These are phyloP conservation scores for Phoxinus dragarum DNA, from an alignment of 2,797 vertebrate species.

Conservation along the genomic window DNA sequence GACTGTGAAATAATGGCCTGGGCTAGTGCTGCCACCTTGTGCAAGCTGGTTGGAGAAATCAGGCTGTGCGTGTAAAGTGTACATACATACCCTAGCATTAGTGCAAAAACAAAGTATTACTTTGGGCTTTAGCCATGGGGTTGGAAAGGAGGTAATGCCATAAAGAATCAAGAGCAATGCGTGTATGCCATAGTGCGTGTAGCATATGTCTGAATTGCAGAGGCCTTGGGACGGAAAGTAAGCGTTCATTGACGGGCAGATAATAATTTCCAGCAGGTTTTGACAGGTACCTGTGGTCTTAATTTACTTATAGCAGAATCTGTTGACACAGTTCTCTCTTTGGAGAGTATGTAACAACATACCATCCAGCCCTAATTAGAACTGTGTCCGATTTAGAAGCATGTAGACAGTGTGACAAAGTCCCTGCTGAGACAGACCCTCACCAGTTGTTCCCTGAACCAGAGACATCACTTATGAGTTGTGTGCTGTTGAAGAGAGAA, in stretches of 20 bases:
- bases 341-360: not conserved
- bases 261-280: not conserved
- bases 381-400: not conserved
- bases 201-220: not conserved
- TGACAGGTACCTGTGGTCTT: not conserved
- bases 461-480: constrained; percentile 95
- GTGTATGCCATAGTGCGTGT: not conserved
- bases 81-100: not conserved
- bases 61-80: not conserved
- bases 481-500: constrained; percentile 92
- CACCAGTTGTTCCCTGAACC: constrained; percentile 99
- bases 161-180: not conserved
- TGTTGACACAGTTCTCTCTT: not conserved
- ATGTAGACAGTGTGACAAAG: not conserved
- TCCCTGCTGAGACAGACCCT: constrained; percentile 60
- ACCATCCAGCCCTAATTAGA: no score
- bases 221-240: not conserved
- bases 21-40: not conserved
- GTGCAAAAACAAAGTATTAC: not conserved
- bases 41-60: not conserved
- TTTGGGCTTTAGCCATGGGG: not conserved
- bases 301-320: not conserved
- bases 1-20: not conserved
- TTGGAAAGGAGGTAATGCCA: not conserved
- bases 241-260: not conserved